These are phyloP conservation scores for Hipposideros armiger DNA, from an alignment of 2,113 vertebrate species.

Conservation along the genomic window DNA sequence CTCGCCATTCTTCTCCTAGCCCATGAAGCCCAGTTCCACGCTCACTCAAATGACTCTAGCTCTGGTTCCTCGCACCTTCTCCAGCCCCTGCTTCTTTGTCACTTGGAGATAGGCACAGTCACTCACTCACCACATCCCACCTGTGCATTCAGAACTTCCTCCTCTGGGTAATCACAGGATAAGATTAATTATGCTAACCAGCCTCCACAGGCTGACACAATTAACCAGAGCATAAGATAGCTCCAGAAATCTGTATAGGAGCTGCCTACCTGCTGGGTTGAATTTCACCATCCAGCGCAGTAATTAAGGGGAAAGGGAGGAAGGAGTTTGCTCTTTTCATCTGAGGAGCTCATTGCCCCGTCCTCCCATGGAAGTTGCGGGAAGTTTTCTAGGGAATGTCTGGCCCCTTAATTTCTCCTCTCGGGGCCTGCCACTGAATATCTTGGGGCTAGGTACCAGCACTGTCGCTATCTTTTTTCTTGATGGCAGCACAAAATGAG, in stretches of 20 bases:
- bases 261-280: constrained; percentile 80
- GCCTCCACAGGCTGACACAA: constrained; percentile 81
- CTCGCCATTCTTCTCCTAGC: neutral
- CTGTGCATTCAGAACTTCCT: constrained; percentile 78
- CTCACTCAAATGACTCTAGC: neutral
- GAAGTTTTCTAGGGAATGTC: neutral
- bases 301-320: constrained; percentile 56
- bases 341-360: neutral
- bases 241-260: constrained; percentile 77
- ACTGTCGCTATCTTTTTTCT: neutral
- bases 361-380: neutral
- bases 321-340: constrained; percentile 52
- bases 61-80: neutral
- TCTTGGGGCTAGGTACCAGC: neutral
- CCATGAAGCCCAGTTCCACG: neutral
- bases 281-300: constrained; percentile 79
- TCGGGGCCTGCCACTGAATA: neutral
- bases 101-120: constrained; percentile 38
- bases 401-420: neutral
- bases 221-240: constrained; percentile 79
- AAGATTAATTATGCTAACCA: constrained; percentile 87
- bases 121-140: constrained; percentile 66
- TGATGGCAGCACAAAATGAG: neutral
- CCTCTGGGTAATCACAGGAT: constrained; percentile 84
- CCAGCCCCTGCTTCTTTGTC: neutral